Percentiles rank a stretch among this genome's conserved stretches.
Evolutionary conservation across 1,140 invertebrate species (phyloP).

Genomic region (Nasonia vitripennis): DNA sequence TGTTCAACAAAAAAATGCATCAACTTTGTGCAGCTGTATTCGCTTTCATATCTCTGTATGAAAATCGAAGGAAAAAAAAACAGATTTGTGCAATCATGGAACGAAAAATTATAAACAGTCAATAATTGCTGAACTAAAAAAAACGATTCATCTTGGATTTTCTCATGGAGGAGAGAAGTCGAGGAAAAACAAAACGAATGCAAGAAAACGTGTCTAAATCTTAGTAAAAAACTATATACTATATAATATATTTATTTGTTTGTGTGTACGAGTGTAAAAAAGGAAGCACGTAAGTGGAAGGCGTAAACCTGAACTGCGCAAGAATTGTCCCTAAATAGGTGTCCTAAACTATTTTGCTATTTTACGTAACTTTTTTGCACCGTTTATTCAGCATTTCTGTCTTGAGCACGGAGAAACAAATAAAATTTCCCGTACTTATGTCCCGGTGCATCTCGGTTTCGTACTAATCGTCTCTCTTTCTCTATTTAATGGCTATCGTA

Average conservation of each 20-base stretch:
- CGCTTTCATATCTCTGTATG: neutral
- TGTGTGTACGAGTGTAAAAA: constrained; percentile 19
- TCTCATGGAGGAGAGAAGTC: constrained; percentile 23
- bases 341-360: constrained; percentile 8
- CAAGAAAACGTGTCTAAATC: constrained; percentile 45
- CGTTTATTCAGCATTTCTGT: neutral
- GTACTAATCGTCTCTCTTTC: neutral
- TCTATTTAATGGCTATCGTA: constrained; percentile 48
- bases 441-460: constrained; percentile 10
- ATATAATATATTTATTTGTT: neutral
- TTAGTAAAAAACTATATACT: constrained; percentile 39
- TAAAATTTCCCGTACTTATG: constrained; percentile 27
- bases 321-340: constrained; percentile 4
- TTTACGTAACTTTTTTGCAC: constrained; percentile 21
- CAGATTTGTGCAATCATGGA: constrained; percentile 16
- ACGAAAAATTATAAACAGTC: constrained; percentile 45
- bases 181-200: constrained; percentile 50
- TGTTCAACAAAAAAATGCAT: constrained; percentile 44
- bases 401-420: constrained; percentile 26
- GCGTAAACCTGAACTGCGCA: constrained; percentile 49
- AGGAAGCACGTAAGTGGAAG: constrained; percentile 48
- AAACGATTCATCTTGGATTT: constrained; percentile 49
- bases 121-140: constrained; percentile 47
- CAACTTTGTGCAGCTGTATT: neutral
- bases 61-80: constrained; percentile 8